Evolutionary conservation across 2,888 invertebrate species (phyloP).

Genomic region (Rhagonycha fulva): DNA sequence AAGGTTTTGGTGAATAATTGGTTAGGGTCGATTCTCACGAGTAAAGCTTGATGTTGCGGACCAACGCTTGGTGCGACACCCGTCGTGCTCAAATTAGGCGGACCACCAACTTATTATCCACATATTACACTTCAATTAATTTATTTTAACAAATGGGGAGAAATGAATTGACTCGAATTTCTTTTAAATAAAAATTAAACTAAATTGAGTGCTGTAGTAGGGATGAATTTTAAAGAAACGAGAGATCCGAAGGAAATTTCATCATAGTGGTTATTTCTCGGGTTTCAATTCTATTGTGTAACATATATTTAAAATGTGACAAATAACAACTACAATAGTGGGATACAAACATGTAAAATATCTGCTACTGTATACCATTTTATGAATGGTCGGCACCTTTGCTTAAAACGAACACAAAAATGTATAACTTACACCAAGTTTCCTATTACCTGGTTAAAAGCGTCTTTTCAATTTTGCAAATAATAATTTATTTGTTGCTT

Average conservation of each 20-base stretch:
- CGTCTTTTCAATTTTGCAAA: background rate
- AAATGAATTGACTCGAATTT: background rate
- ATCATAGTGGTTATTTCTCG: background rate
- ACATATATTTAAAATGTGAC: slow-evolving; percentile 21
- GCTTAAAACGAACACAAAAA: slow-evolving; percentile 36
- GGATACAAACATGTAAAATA: slow-evolving; percentile 34
- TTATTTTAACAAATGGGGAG: slow-evolving; percentile 28
- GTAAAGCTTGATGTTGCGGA: slow-evolving; percentile 49
- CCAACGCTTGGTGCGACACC: slow-evolving; percentile 47
- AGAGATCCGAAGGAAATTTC: background rate
- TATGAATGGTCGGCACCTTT: slow-evolving; percentile 44
- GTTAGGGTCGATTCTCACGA: slow-evolving; percentile 47
- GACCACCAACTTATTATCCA: slow-evolving; percentile 44
- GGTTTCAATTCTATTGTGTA: slow-evolving; percentile 2
- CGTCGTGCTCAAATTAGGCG: slow-evolving; percentile 47
- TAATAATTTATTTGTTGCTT: background rate
- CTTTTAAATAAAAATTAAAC: background rate
- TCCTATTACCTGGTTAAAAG: slow-evolving; percentile 52
- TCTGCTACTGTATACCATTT: slow-evolving; percentile 28
- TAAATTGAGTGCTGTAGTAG: background rate
- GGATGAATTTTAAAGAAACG: background rate
- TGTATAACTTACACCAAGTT: slow-evolving; percentile 52
- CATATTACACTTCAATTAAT: slow-evolving; percentile 49
- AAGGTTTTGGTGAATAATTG: slow-evolving; percentile 37
- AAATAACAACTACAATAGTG: slow-evolving; percentile 18